Conservation (phyloP, 2,797 vertebrate species). For the Vireo griseus region DNA sequence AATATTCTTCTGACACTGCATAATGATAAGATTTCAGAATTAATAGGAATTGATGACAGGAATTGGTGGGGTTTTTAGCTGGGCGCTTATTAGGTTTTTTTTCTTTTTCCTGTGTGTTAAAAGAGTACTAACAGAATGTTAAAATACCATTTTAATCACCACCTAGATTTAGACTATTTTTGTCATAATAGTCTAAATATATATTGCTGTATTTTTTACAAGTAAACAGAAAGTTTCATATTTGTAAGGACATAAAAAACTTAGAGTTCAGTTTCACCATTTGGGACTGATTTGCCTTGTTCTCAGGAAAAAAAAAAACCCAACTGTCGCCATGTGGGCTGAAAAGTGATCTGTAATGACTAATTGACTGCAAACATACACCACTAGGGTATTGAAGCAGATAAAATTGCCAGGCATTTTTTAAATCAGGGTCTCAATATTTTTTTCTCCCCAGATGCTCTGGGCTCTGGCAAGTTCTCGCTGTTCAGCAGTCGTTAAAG, state of each 20-base stretch:
- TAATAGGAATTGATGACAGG: neutral
- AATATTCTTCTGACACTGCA: neutral
- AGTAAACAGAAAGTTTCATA: neutral
- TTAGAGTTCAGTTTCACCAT: neutral
- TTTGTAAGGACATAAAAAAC: neutral
- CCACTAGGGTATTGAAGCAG: neutral
- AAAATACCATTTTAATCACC: neutral
- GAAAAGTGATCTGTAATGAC: constrained; percentile 16
- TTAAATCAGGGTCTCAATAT: neutral
- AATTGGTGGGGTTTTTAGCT: neutral
- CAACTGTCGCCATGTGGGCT: neutral
- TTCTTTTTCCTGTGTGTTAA: neutral
- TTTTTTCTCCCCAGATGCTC: neutral
- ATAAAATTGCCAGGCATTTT: constrained; percentile 36
- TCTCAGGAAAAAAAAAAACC: neutral
- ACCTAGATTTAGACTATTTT: neutral
- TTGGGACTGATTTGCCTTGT: neutral
- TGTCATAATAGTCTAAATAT: neutral
- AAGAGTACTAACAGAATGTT: neutral
- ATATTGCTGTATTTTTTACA: neutral
- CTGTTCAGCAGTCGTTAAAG: neutral
- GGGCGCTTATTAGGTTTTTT: neutral
- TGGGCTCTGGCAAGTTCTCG: neutral
- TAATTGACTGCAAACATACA: constrained; percentile 31
- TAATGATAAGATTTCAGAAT: neutral